Evolutionary conservation across 1,140 invertebrate species (phyloP), one percentile per base, ranked within the genome.

Genomic region (Theocolax elegans): DNA sequence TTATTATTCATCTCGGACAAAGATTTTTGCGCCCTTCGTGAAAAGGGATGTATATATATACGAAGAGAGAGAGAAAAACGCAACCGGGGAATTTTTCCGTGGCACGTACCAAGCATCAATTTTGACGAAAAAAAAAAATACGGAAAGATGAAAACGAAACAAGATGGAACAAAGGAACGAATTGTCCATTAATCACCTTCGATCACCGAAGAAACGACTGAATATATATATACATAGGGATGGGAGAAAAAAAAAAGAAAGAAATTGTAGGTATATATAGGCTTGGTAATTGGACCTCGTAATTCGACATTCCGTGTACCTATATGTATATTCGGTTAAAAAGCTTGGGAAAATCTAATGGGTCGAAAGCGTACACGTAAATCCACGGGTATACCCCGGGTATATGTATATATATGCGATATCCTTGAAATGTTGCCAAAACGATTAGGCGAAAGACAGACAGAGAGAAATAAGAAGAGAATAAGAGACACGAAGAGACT

Each of bases 351-450:
- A n/a, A n/a, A n/a, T n/a, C n/a, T n/a, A n/a, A n/a, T n/a, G n/a
- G n/a, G n/a, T n/a, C n/a, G n/a, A n/a, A n/a, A n/a, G n/a, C n/a
- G n/a, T n/a, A n/a, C n/a, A n/a, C n/a, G n/a, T n/a, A n/a, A n/a
- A n/a, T n/a, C n/a, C n/a, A n/a, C n/a, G n/a, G n/a, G n/a, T n/a
- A n/a, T n/a, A n/a, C n/a, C n/a, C n/a, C n/a, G n/a, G n/a, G n/a
- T n/a, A n/a, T n/a, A n/a, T n/a, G n/a, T n/a, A n/a, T n/a, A n/a
- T 19, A 64, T 67, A 72, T 69, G 71, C 75, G 75, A 73, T 77
- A 74, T 76, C 75, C 75, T 81, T 81, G 78, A 82, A 81, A 76
- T 73, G 74, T 68, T 79, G 79, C 80, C 79, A 80, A 79, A 81
- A 77, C 76, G 75, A 80, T 80, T 77, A 80, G 74, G 59, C 72